Percentiles rank a stretch among this genome's conserved stretches.
Evolutionary conservation across 2,797 vertebrate genomes (phyloP).

Genomic region (Liasis olivaceus): DNA sequence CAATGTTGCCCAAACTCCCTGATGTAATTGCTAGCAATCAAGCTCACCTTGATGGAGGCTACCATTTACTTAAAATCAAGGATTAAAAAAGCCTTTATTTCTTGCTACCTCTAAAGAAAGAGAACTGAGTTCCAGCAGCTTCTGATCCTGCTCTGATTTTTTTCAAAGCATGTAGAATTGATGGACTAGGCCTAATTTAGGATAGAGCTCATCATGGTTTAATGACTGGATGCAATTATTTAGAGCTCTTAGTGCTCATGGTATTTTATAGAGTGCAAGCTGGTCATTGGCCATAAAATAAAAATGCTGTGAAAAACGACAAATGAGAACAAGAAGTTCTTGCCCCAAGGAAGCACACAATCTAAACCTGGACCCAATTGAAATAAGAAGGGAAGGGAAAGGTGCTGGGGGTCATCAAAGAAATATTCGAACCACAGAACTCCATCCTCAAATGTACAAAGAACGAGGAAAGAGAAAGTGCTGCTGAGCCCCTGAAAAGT

Average conservation of each 20-base stretch:
- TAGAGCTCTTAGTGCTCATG: neutral
- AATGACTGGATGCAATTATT: neutral
- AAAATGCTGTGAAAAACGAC: neutral
- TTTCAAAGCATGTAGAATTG: neutral
- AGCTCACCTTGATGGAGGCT: neutral
- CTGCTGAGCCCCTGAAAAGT: neutral
- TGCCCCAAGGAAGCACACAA: neutral
- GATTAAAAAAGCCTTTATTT: neutral
- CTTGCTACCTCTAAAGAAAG: neutral
- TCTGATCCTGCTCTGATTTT: neutral
- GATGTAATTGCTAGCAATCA: neutral
- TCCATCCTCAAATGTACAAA: neutral
- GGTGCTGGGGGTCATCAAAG: neutral
- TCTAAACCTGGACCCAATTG: neutral
- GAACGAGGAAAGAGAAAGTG: neutral
- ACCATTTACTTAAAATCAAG: neutral
- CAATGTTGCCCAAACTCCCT: neutral
- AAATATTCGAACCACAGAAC: neutral
- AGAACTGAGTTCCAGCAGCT: too few species aligned
- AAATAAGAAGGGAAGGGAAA: neutral
- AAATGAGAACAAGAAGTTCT: neutral
- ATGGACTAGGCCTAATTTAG: neutral
- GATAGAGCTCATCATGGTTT: neutral
- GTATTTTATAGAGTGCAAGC: neutral
- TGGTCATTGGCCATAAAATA: neutral